Conservation (phyloP, 2,888 invertebrate species). For the Orthonychiurus folsomi region DNA sequence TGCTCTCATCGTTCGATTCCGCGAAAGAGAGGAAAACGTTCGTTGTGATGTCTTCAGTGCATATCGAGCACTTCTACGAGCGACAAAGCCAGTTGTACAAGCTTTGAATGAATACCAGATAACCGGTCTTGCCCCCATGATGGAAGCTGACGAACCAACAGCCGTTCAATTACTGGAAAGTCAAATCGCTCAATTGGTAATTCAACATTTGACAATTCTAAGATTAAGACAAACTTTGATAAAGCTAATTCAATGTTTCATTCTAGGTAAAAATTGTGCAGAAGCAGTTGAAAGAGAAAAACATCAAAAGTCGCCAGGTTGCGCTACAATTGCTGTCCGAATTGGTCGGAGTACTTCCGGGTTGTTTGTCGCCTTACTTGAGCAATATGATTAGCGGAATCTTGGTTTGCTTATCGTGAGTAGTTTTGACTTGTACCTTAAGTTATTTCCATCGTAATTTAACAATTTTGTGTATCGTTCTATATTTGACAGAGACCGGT, state of each 20-base stretch:
- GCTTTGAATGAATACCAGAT: slow-evolving; percentile 50
- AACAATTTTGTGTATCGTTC: neutral
- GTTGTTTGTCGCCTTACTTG: slow-evolving; percentile 39
- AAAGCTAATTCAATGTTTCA: slow-evolving; percentile 4
- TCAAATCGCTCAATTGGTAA: slow-evolving; percentile 39
- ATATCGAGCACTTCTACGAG: slow-evolving; percentile 82
- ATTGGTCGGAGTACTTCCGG: slow-evolving; percentile 73
- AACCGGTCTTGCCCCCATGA: slow-evolving; percentile 63
- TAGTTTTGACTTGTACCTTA: slow-evolving; percentile 12
- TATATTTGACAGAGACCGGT: slow-evolving; percentile 60
- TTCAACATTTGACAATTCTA: slow-evolving; percentile 8
- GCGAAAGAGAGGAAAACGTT: slow-evolving; percentile 97
- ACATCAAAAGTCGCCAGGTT: slow-evolving; percentile 80
- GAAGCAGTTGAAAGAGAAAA: slow-evolving; percentile 73
- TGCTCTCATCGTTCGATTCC: slow-evolving; percentile 44
- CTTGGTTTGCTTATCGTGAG: slow-evolving; percentile 65
- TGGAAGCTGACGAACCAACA: slow-evolving; percentile 55
- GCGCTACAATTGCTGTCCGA: slow-evolving; percentile 86
- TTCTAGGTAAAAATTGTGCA: slow-evolving; percentile 69
- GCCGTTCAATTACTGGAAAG: slow-evolving; percentile 39
- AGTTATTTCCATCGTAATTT: slow-evolving; percentile 5
- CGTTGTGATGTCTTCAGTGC: slow-evolving; percentile 97
- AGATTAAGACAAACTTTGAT: neutral
- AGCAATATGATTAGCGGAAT: slow-evolving; percentile 38
- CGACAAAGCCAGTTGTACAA: slow-evolving; percentile 64